phyloP scores from a whole-genome alignment of 2,888 invertebrate species.

The Temnothorax unifasciatus region DNA sequence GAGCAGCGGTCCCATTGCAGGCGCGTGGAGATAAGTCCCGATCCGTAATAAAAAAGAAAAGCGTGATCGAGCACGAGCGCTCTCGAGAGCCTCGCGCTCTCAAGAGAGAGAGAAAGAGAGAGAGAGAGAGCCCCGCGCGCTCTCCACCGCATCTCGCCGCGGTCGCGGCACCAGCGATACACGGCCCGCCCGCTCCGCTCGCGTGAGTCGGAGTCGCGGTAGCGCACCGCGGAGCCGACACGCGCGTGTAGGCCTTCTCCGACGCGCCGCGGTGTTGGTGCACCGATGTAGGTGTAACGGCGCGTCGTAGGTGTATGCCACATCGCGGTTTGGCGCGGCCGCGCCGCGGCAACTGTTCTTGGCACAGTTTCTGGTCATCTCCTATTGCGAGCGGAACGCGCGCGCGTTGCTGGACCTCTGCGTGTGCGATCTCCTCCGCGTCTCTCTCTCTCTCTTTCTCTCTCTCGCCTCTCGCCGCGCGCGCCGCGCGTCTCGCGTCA shows the following conservation, averaged over 20 bases:
- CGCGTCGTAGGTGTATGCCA: conserved; percentile 68
- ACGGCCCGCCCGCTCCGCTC: neutral
- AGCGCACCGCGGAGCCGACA: conserved; percentile 28
- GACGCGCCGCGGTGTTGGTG: conserved; percentile 52
- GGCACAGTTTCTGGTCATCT: conserved; percentile 86
- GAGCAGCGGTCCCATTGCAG: neutral
- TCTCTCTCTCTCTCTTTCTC: neutral
- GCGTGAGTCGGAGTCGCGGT: conserved; percentile 31
- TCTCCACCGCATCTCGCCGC: neutral
- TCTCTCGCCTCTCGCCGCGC: conserved; percentile 63
- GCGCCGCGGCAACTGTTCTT: conserved; percentile 79
- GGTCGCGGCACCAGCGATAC: conserved; percentile 11
- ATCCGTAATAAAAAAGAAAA: conserved; percentile 17
- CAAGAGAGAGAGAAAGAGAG: no score
- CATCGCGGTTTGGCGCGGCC: conserved; percentile 65
- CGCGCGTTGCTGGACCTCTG: conserved; percentile 68
- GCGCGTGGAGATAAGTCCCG: conserved; percentile 1
- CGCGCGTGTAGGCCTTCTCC: neutral
- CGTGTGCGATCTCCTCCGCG: conserved; percentile 55
- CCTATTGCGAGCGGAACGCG: conserved; percentile 81
- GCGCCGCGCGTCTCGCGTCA: conserved; percentile 22
- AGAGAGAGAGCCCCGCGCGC: no score
- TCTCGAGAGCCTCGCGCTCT: neutral
- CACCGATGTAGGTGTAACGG: conserved; percentile 64
- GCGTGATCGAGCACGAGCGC: neutral